Base-by-base conservation (phyloP, 2,888 invertebrate genomes). In the Meteorus cinctellus region DNA sequence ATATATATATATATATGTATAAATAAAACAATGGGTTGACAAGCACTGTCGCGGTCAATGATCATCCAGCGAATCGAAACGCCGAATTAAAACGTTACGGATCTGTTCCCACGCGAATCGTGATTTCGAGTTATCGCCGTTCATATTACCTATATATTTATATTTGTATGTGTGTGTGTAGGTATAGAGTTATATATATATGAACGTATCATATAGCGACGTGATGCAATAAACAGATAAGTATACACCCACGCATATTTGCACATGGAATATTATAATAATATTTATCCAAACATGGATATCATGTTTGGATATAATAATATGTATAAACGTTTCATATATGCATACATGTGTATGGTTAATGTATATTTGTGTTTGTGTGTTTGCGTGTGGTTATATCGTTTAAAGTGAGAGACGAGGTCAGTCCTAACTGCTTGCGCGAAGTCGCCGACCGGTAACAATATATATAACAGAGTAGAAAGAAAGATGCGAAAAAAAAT, bases 351-450 rank as follows among this genome's bases (percentile, higher is more conserved):
- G 12, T n/a, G 72, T 76, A 69, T n/a, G 51, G 51, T 51, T 51
- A 48, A 62, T 67, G 60, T 68, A 63, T 45, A 77, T 65, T 68
- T 71, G 34, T 60, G 73, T 75, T 63, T 79, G 75, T 79, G 75
- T 70, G 74, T 79, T 74, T 67, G 78, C 67, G 75, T 77, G 76
- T 75, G 75, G 78, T 79, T 75, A 55, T 55, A 55, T 76, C 72
- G 78, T 80, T 80, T 80, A 74, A 80, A 80, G 77, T 77, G 78
- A 55, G 74, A 76, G 77, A 80, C 76, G 79, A 79, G 80, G 77
- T 80, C 76, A 76, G 76, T 73, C 77, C 55, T 69, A 29, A 55
- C 55, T 55, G 55, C 55, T 63, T 68, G 76, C 66, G 74, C 78
- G 62, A 69, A 77, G 78, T 80, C 74, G 67, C 77, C 73, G 73